A percentile compares a stretch with the other conserved stretches of the same genome.
These are phyloP conservation scores for Bombus fervidus DNA, from an alignment of 1,140 invertebrate species.

Conservation along the genomic window DNA sequence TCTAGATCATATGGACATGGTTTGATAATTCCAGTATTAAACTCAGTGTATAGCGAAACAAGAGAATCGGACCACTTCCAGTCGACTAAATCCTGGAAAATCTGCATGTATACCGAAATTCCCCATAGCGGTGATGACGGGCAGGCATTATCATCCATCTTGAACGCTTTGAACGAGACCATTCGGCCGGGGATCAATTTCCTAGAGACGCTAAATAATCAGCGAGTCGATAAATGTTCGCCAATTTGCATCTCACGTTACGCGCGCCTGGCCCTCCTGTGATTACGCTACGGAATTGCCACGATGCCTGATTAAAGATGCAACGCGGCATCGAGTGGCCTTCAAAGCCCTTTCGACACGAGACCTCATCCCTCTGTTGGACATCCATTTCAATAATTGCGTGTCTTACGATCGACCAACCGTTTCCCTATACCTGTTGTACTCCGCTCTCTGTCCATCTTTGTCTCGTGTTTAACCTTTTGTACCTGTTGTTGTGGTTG, in stretches of 20 bases:
- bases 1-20: neutral
- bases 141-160: neutral
- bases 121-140: neutral
- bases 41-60: neutral
- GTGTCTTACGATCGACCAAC: conserved; percentile 23
- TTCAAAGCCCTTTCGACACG: conserved; percentile 22
- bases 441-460: neutral
- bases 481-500: neutral
- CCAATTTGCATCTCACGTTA: conserved; percentile 44
- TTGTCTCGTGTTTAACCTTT: neutral
- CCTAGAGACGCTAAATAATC: conserved; percentile 40
- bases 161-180: neutral
- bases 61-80: neutral
- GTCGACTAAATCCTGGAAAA: neutral
- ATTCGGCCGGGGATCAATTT: conserved; percentile 20
- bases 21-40: neutral
- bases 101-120: neutral
- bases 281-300: conserved; percentile 29
- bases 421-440: neutral
- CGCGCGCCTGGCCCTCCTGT: conserved; percentile 2
- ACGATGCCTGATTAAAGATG: conserved; percentile 32
- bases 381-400: conserved; percentile 41
- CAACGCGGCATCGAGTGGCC: neutral
- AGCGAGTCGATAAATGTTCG: conserved; percentile 34
- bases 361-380: neutral